phyloP scores from a whole-genome alignment of 2,797 vertebrate species.

The Notolepis coatsorum region DNA sequence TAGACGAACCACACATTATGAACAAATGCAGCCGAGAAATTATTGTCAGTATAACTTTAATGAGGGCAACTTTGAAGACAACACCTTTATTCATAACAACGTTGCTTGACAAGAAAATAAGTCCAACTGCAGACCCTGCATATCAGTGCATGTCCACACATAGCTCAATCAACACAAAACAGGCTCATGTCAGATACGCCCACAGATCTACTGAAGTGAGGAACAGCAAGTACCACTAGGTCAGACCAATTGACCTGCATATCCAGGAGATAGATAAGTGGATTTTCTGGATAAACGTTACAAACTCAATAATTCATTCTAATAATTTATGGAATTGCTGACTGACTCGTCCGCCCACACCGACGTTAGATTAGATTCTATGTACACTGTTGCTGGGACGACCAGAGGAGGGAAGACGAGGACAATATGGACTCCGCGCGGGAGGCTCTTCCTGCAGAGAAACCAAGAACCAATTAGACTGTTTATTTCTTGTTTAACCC shows the following conservation, averaged over 20 bases:
- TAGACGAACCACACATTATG: no score
- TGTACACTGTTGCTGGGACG: conserved; percentile 45
- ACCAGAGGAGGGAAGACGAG: conserved; percentile 42
- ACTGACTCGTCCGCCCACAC: conserved; percentile 37
- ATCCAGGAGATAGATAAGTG: conserved; percentile 56
- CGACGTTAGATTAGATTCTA: conserved; percentile 63
- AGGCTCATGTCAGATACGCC: no score
- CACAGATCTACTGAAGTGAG: conserved; percentile 49
- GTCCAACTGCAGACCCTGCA: conserved; percentile 50
- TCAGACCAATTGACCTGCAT: conserved; percentile 45
- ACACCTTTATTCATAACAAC: conserved; percentile 72
- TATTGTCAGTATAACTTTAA: conserved; percentile 41
- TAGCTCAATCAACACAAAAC: conserved; percentile 27
- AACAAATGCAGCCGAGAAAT: no score
- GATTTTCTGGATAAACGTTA: conserved; percentile 59
- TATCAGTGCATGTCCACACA: conserved; percentile 68
- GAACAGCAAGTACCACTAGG: conserved; percentile 54
- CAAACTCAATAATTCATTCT: conserved; percentile 48
- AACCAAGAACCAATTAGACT: conserved; percentile 6
- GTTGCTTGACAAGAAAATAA: conserved; percentile 56
- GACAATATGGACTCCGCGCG: conserved; percentile 24
- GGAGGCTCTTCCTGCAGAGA: conserved; percentile 48
- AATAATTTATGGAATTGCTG: conserved; percentile 74
- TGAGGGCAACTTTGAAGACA: conserved; percentile 50
- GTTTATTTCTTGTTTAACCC: not conserved